Evolutionary conservation across 2,797 vertebrate species (phyloP), one percentile per base, ranked within the genome.

Genomic region (Rhinogobio ventralis): DNA sequence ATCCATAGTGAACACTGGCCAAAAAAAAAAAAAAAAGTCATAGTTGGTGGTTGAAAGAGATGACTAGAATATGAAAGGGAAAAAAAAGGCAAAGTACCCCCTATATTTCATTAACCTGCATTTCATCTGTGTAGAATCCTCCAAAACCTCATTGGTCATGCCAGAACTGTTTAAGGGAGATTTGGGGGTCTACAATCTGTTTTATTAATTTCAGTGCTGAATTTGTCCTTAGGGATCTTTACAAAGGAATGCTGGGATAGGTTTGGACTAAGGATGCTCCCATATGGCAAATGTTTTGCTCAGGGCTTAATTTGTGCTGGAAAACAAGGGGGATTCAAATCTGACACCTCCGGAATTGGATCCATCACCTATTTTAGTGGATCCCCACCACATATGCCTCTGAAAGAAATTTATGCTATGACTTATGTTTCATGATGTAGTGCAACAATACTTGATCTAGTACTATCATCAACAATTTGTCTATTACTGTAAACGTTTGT

Each of bases 171-270:
- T 86, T 87, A 81, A 87, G n/a, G 53, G 79, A 79, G 81, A 85
- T 81, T 67, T 78, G 82, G 85, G 85, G 84, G 39, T 83, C 83
- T 42, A 7, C 75, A 82, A 83, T 87, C 82, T 89, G 86, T 86
- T 86, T 74, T 87, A 89, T 87, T 86, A 81, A 87, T 89, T 87
- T 82, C 62, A 87, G 45, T 51, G 45, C 78, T 79, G 77, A 83
- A 73, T 83, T 77, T 89, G 74, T 86, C 79, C 75, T 74, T 33
- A 13, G 67, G 82, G 85, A 84, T 62, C 82, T 85, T 84, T 60
- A 64, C 71, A 82, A 79, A 78, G 86, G 80, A 87, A 82, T 15
- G 68, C 66, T 84, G 68, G 82, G 28, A 53, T 84, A 83, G 36
- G 33, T 66, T 82, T 67, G 53, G 36, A 42, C 74, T 84, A 82